Base-by-base conservation (phyloP, 2,113 vertebrate species). In the Gambusia holbrooki region DNA sequence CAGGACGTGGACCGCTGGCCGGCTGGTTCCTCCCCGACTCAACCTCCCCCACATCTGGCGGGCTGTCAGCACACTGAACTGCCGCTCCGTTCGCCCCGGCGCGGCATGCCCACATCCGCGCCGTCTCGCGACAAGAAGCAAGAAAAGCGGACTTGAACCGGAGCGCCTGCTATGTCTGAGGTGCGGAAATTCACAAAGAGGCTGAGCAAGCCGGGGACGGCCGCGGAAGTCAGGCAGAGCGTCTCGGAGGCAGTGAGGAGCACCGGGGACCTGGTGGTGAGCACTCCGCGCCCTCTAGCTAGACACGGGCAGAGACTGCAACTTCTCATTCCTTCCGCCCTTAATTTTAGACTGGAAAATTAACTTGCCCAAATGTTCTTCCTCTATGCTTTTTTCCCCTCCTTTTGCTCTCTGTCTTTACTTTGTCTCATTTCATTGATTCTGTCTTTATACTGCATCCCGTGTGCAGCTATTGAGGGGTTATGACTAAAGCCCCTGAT, bases 151-250 rank as follows among this genome's bases (percentile, higher is more conserved):
- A 84, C 71, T 82, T 37, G 37, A 66, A 62, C 17, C 62, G 4
- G 58, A 66, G 74, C 0, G 2, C n/a, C 83, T 30, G 35, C 76
- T 0, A 96, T 96, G 96, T 93, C 96, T 1, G 96, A 98, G 87
- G 96, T 97, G 60, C 95, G 96, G 67, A 96, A 95, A 93, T 96
- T 95, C 84, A 97, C 96, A 32, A 97, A 98, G 87, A 87, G 96
- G 90, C 82, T 97, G 35, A 97, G 96, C 93, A 97, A 96, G 81
- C 96, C 96, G 0, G 96, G 96, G 70, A 97, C 96, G 14, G 96
- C 96, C 4, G 96, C 96, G 61, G 96, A 96, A 89, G 94, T 97
- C 58, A 78, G 96, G 54, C 96, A 97, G 89, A 97, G 96, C 89
- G 96, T 97, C 68, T 97, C 95, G 15, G 96, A 96, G 90, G 95